These are phyloP conservation scores for Ursus arctos DNA, from an alignment of 2,113 vertebrate species.

Conservation along the genomic window DNA sequence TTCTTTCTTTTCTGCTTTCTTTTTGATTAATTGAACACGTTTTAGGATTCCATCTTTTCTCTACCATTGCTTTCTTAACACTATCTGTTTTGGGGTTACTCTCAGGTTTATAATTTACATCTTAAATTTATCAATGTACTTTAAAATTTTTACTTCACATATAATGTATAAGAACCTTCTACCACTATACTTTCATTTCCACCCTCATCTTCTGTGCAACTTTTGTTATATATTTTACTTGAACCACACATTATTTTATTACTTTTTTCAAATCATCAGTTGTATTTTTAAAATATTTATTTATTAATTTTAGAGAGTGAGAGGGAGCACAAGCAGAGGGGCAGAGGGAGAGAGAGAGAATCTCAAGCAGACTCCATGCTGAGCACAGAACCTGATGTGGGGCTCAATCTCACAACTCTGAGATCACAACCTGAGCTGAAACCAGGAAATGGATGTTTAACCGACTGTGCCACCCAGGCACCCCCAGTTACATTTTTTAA, in stretches of 20 bases:
- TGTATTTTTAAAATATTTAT: not conserved
- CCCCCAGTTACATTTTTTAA: not conserved
- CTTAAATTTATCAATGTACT: not conserved
- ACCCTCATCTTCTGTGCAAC: not conserved
- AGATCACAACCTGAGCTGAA: not conserved
- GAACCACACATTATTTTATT: not conserved
- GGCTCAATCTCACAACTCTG: not conserved
- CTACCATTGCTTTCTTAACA: not conserved
- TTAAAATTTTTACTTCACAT: conserved; percentile 2
- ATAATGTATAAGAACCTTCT: not conserved
- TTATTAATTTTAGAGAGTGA: not conserved
- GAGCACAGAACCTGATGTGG: not conserved
- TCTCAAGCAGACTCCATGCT: not conserved
- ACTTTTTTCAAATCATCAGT: not conserved
- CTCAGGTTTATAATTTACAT: conserved; percentile 28
- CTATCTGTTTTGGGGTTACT: not conserved
- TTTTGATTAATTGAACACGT: not conserved
- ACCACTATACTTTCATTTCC: not conserved
- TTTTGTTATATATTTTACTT: not conserved
- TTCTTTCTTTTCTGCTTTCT: not conserved
- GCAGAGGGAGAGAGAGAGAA: not conserved
- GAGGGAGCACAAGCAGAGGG: not conserved
- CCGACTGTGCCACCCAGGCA: not conserved
- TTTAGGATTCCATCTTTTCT: not conserved
- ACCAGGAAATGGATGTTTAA: not conserved